These are phyloP conservation scores for Eudasyphora cyanicolor DNA, from an alignment of 2,888 invertebrate genomes.

Conservation along the genomic window DNA sequence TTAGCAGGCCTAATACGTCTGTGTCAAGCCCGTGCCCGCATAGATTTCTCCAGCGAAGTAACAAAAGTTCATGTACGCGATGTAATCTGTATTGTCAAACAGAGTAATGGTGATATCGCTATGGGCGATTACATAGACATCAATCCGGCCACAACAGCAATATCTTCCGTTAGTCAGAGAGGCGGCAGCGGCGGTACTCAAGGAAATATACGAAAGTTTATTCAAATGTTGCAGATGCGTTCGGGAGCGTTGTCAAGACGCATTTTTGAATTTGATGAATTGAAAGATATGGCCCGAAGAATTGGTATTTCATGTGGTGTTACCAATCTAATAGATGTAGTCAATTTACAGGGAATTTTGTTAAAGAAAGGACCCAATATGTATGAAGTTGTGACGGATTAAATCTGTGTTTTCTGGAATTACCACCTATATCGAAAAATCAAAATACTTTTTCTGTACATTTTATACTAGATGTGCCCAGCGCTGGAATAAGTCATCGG, in stretches of 20 bases:
- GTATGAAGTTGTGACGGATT: constrained; percentile 84
- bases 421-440: too few species aligned
- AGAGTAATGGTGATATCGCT: constrained; percentile 89
- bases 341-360: constrained; percentile 92
- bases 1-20: constrained; percentile 93
- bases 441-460: too few species aligned
- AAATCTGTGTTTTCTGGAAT: constrained; percentile 38
- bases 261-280: constrained; percentile 87
- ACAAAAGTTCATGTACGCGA: constrained; percentile 90
- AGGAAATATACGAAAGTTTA: constrained; percentile 85
- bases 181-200: neutral
- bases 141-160: constrained; percentile 82
- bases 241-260: constrained; percentile 85
- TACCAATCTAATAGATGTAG: constrained; percentile 85
- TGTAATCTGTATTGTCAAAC: constrained; percentile 91
- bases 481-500: too few species aligned
- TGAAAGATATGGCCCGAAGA: constrained; percentile 86
- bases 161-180: constrained; percentile 86
- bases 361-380: constrained; percentile 89
- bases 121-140: constrained; percentile 81
- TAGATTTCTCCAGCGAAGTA: constrained; percentile 91
- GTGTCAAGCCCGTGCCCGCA: constrained; percentile 92
- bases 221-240: constrained; percentile 85
- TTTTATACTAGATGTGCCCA: too few species aligned
- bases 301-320: constrained; percentile 83